A percentile compares a stretch with the other conserved stretches of the same genome.
Conservation (phyloP, 2,888 invertebrate species). For the Abrostola triplasia region DNA sequence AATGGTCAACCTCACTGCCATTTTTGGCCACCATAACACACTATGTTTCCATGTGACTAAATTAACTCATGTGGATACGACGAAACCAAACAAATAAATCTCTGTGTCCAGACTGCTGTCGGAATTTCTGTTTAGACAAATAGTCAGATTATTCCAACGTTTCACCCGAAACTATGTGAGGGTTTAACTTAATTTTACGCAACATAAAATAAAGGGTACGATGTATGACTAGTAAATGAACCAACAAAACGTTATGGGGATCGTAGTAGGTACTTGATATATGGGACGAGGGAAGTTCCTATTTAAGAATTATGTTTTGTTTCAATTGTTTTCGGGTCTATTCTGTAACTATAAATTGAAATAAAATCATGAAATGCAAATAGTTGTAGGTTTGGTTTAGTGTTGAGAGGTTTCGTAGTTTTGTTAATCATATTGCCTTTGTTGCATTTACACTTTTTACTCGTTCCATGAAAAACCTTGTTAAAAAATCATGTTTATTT, state of each 20-base stretch:
- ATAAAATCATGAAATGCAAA: no score
- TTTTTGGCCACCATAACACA: no score
- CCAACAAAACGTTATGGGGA: conserved; percentile 51
- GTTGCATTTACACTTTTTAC: no score
- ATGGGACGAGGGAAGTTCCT: conserved; percentile 39
- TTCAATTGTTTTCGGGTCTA: conserved; percentile 34
- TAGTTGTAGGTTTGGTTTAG: no score
- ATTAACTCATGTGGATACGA: neutral
- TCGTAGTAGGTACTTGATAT: conserved; percentile 39
- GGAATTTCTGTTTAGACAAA: conserved; percentile 20
- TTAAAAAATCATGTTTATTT: no score
- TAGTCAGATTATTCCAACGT: conserved; percentile 25
- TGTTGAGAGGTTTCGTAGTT: no score
- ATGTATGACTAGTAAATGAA: conserved; percentile 52
- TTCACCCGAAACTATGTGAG: conserved; percentile 34
- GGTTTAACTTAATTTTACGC: conserved; percentile 56
- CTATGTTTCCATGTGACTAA: no score
- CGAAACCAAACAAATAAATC: neutral
- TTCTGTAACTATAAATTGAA: no score
- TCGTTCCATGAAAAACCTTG: no score
- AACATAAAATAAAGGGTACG: conserved; percentile 52
- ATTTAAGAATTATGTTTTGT: conserved; percentile 49
- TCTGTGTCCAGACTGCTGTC: neutral
- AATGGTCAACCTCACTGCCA: no score
- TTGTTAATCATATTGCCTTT: no score